Base-by-base conservation (phyloP, 2,797 vertebrate species). In the Acestrorhynchus altus region DNA sequence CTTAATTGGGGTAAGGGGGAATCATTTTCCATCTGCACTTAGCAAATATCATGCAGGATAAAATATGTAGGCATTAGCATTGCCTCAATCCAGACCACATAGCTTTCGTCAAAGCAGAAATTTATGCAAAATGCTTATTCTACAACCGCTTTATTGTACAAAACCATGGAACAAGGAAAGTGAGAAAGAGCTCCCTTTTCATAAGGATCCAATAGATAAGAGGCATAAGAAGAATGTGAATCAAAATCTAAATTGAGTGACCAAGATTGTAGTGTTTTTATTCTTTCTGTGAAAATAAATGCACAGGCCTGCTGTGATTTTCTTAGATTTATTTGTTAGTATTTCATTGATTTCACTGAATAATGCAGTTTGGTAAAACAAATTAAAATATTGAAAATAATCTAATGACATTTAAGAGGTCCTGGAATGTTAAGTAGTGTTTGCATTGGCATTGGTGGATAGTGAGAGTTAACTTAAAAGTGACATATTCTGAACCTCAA, bases 1-100 rank as follows among this genome's bases (percentile, higher is more conserved):
- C 31, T 68, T 74, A 74, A 69, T 69, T 74, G 54, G 71, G 68
- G 49, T 68, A 69, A 79, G 51, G 59, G 20, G 24, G 16, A 74
- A 63, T 73, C 51, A 65, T 66, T 65, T 59, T 60, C 31, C 31
- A 63, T 20, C 15, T 61, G 54, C 54, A 60, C 51, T 13, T 60
- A 54, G 22, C 70, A 73, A 73, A 59, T 52, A 67, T 49, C 15
- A 8, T 18, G n/a, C 13, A 35, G 26, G 28, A 13, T 28, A 61
- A 22, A 74, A 54, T 24, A 68, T 28, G 77, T 51, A 59, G 20
- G 59, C 69, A 57, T 79, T 61, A 68, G 51, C 64, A 52, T 69
- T 69, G 64, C 71, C 56, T 63, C 63, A 69, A 57, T 59, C 59
- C 67, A 59, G 51, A 71, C 69, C 26, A 47, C 11, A 16, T 15